Base-by-base conservation (phyloP, 2,888 invertebrate species). In the Hypomecis punctinalis region DNA sequence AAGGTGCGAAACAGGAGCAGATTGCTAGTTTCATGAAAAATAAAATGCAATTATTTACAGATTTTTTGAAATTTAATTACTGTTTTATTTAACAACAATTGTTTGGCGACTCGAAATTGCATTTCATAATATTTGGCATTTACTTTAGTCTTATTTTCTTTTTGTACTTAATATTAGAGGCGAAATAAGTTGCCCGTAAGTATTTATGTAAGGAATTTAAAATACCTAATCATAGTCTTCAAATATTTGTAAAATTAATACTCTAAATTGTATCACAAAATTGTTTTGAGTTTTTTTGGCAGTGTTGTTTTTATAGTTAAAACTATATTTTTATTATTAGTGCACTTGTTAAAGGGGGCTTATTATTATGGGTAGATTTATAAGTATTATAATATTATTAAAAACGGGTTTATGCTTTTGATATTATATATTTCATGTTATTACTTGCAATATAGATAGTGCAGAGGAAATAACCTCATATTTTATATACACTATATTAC, bases 261-360 rank as follows among this genome's bases (percentile, higher is more conserved):
- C 72, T 73, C 67, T 49, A 57, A 62, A 63, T 63, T 69, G 45
- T 64, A 68, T 69, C 73, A 73, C 70, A 73, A 73, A 52, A 13
- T 6, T 10, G 2, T 10, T 57, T 23, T 46, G 23, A 23, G 37
- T 10, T 33, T 49, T 39, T 13, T 6, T 49, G 42, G n/a, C 7
- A 11, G 10, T 10, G 0, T 55, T 36, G n/a, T 13, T 37, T 33
- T 40, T n/a, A 48, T 10, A 6, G 6, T 52, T 8, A 13, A 2
- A 11, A 5, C 7, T 11, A 23, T 7, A 36, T 13, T 10, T 54
- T 9, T 39, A 56, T 23, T 23, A 23, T 23, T 23, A 23, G 23
- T 23, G 23, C 23, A 23, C 23, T 23, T 23, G 23, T 23, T 23
- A 23, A 23, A 23, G 3, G 23, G 23, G 23, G 23, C 23, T 23